Percentiles rank a stretch among this genome's conserved stretches.
These are phyloP conservation scores for Sciaenops ocellatus DNA, from an alignment of 2,797 vertebrate species.

Conservation along the genomic window DNA sequence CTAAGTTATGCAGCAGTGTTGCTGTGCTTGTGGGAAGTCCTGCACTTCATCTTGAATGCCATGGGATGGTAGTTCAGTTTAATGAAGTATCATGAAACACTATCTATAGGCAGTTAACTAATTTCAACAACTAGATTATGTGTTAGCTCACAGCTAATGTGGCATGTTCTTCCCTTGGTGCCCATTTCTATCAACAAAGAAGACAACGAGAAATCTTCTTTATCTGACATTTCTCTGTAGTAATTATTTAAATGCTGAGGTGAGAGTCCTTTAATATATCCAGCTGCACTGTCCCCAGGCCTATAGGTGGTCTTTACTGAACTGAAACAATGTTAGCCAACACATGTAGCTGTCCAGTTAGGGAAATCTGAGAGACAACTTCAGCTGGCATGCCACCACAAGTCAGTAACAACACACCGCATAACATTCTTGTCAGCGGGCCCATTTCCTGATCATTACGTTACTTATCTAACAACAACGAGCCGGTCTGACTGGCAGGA, in stretches of 20 bases:
- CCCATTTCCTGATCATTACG: slow-evolving; percentile 18
- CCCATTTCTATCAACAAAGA: background rate
- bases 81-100: background rate
- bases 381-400: slow-evolving; percentile 4
- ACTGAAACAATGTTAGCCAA: slow-evolving; percentile 31
- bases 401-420: background rate
- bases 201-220: background rate
- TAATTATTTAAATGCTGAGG: background rate
- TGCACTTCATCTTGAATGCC: background rate
- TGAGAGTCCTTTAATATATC: background rate
- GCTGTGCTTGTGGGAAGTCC: background rate
- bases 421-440: background rate
- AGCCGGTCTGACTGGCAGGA: slow-evolving; percentile 46
- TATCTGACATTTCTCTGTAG: background rate
- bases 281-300: slow-evolving; percentile 31
- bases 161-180: background rate
- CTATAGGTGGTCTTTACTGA: background rate
- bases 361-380: slow-evolving; percentile 13
- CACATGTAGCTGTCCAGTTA: background rate
- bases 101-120: background rate
- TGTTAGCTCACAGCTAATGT: background rate
- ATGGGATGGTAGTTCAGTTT: background rate
- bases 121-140: background rate
- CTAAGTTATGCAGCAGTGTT: background rate
- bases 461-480: background rate